Conservation (phyloP, 2,113 vertebrate genomes). For the Heterochromis multidens region DNA sequence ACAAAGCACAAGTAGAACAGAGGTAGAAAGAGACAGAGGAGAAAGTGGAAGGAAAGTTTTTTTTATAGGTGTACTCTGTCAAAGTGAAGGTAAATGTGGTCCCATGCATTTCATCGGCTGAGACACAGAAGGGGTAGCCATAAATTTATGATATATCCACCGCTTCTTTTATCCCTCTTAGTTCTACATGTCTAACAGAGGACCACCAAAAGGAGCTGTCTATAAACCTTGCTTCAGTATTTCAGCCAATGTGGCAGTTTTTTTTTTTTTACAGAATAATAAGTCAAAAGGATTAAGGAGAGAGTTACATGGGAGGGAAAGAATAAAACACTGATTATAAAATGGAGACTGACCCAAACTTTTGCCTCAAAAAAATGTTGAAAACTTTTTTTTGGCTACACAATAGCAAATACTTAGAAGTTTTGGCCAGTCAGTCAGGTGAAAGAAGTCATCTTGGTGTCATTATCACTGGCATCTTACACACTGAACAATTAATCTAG, state of each 20-base stretch:
- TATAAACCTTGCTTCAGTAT: background rate
- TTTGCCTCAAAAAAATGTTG: background rate
- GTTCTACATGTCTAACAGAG: background rate
- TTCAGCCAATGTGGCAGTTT: background rate
- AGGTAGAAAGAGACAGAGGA: background rate
- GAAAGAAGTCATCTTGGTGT: background rate
- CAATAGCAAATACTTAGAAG: background rate
- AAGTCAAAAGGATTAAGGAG: background rate
- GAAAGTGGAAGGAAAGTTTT: background rate
- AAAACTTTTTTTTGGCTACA: background rate
- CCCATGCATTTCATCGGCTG: background rate
- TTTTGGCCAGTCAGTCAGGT: background rate
- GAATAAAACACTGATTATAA: background rate
- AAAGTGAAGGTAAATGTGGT: background rate
- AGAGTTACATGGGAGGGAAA: background rate
- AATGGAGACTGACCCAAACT: background rate
- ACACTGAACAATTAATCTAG: background rate
- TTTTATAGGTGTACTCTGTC: background rate
- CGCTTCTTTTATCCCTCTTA: background rate
- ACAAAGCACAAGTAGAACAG: constrained; percentile 29
- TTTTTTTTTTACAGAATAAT: background rate
- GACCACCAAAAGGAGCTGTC: background rate
- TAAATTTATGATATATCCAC: background rate
- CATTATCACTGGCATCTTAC: no score
- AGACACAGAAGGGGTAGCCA: background rate